phyloP scores from a whole-genome alignment of 2,113 vertebrate species.

The Shinisaurus crocodilurus region DNA sequence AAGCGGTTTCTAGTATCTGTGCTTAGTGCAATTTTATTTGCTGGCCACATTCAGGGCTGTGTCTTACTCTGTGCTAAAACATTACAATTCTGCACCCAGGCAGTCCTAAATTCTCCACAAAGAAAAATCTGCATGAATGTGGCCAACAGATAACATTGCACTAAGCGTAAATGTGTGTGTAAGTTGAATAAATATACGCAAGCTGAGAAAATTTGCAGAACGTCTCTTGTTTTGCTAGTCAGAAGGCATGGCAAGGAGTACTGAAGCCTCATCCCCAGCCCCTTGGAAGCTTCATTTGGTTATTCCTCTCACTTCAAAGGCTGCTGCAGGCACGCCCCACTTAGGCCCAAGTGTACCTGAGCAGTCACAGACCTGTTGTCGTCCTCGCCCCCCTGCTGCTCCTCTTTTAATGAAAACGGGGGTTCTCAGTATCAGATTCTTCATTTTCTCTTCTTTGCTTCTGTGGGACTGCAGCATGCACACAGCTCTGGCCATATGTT shows the following conservation, averaged over 20 bases:
- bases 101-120: not conserved
- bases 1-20: conserved; percentile 48
- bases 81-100: not conserved
- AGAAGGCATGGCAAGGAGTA: not conserved
- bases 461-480: not conserved
- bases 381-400: not conserved
- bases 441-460: not conserved
- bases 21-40: conserved; percentile 5
- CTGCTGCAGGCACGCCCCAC: not conserved
- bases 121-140: not conserved
- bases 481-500: conserved; percentile 14
- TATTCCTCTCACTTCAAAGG: not conserved
- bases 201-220: not conserved
- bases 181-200: not conserved
- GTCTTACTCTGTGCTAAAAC: not conserved
- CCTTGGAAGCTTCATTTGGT: not conserved
- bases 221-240: not conserved
- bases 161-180: conserved; percentile 31
- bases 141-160: not conserved
- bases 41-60: not conserved
- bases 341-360: not conserved
- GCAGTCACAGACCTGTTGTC: not conserved
- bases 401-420: not conserved
- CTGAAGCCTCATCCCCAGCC: no score
- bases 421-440: not conserved